Evolutionary conservation across 2,797 vertebrate species (phyloP).

Genomic region (Enteromius anoplus): DNA sequence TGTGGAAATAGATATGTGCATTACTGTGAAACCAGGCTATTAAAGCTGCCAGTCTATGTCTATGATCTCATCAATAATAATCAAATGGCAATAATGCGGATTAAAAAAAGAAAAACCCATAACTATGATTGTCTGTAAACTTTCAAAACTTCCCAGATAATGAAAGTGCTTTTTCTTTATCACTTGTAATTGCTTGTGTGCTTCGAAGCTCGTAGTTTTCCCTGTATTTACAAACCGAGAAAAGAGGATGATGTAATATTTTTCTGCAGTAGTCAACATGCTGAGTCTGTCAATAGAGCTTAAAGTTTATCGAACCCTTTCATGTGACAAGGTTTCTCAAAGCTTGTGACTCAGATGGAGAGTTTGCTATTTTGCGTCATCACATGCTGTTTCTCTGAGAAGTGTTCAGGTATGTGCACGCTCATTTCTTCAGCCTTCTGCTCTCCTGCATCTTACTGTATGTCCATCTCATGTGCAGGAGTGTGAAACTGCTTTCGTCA

Average conservation of each 20-base stretch:
- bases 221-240: background rate
- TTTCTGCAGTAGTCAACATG: background rate
- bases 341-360: background rate
- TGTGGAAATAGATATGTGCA: too few relatives aligned
- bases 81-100: too few relatives aligned
- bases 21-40: too few relatives aligned
- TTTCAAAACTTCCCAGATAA: too few relatives aligned
- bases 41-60: too few relatives aligned
- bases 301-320: constrained; percentile 1
- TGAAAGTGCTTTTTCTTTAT: too few relatives aligned
- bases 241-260: background rate
- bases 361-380: background rate
- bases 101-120: too few relatives aligned
- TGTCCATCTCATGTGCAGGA: constrained; percentile 34
- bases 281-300: background rate
- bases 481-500: constrained; percentile 51
- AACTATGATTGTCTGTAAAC: too few relatives aligned
- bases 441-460: constrained; percentile 32
- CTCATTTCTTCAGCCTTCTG: constrained; percentile 25
- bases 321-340: constrained; percentile 11
- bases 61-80: too few relatives aligned
- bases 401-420: background rate
- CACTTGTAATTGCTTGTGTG: too few relatives aligned
- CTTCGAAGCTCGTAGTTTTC: background rate
- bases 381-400: constrained; percentile 12